Evolutionary conservation across 2,797 vertebrate species (phyloP).

Genomic region (Petrocephalus sullivani): DNA sequence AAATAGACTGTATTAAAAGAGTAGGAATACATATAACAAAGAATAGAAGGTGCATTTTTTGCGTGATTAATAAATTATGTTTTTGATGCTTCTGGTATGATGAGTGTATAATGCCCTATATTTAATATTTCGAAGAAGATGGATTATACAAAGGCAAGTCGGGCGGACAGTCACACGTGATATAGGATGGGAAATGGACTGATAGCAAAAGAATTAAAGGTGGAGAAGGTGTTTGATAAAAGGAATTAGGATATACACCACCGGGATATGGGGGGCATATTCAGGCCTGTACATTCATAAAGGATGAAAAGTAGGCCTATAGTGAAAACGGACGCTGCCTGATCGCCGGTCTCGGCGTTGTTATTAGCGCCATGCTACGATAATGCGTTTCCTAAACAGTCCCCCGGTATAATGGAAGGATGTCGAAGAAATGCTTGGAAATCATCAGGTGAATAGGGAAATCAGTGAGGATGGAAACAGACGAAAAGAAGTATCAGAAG

Average conservation of each 20-base stretch:
- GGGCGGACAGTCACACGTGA: slow-evolving; percentile 30
- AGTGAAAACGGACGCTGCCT: background rate
- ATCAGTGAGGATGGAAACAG: background rate
- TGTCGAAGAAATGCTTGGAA: background rate
- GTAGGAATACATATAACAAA: background rate
- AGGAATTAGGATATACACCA: background rate
- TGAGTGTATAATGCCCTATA: slow-evolving; percentile 24
- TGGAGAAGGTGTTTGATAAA: background rate
- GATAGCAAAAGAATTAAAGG: background rate
- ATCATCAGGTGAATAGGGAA: background rate
- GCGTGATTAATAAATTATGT: background rate
- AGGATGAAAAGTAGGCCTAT: background rate
- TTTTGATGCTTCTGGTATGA: background rate
- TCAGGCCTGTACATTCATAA: background rate
- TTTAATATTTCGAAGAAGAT: slow-evolving; percentile 23
- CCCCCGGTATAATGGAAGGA: background rate
- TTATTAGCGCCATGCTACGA: background rate
- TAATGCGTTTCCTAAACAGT: background rate
- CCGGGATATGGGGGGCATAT: background rate
- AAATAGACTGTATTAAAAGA: background rate
- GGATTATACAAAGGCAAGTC: slow-evolving; percentile 33
- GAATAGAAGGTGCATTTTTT: slow-evolving; percentile 6
- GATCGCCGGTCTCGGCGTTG: background rate
- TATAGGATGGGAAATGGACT: slow-evolving; percentile 25
- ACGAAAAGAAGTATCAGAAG: background rate